Evolutionary conservation across 2,888 invertebrate species (phyloP).

Genomic region (Podotricha telesiphe): DNA sequence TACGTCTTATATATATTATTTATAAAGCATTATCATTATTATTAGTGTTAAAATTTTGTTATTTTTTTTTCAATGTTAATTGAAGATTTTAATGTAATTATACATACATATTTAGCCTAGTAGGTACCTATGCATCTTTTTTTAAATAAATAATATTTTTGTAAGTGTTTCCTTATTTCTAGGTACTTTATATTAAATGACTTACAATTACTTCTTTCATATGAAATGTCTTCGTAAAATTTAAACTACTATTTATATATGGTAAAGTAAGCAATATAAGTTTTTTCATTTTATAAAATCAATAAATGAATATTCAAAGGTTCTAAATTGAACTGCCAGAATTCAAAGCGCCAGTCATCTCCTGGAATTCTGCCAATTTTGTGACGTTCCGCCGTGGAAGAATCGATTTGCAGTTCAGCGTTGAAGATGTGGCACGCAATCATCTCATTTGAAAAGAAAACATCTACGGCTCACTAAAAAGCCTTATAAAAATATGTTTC

Average conservation of each 20-base stretch:
- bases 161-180: too few relatives aligned
- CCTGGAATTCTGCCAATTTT: slow-evolving; percentile 41
- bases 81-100: too few relatives aligned
- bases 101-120: too few relatives aligned
- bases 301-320: slow-evolving; percentile 39
- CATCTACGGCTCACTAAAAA: not conserved
- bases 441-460: slow-evolving; percentile 8
- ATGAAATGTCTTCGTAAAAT: too few relatives aligned
- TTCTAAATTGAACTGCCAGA: slow-evolving; percentile 36
- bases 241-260: too few relatives aligned
- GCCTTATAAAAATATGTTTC: not conserved
- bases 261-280: too few relatives aligned
- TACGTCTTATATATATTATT: not conserved
- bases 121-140: too few relatives aligned
- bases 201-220: too few relatives aligned
- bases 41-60: too few relatives aligned
- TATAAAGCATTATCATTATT: not conserved
- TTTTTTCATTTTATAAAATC: slow-evolving; percentile 8
- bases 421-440: slow-evolving; percentile 15
- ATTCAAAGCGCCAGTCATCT: slow-evolving; percentile 36
- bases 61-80: too few relatives aligned
- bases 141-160: not conserved
- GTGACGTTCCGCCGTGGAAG: slow-evolving; percentile 28
- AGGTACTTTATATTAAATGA: too few relatives aligned
- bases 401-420: slow-evolving; percentile 38